Conservation (phyloP, 2,797 vertebrate genomes). For the Acomys russatus region DNA sequence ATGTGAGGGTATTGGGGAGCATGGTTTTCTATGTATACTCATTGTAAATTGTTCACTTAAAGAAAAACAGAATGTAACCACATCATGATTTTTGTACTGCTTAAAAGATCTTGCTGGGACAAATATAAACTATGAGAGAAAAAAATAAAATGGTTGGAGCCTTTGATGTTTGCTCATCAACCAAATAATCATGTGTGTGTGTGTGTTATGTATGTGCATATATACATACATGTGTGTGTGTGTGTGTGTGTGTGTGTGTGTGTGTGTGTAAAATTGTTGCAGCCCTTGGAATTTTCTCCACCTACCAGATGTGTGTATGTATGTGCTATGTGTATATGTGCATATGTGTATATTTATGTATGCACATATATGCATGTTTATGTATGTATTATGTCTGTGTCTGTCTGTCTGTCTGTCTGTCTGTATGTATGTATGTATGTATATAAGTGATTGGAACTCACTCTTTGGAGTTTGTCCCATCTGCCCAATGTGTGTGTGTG, state of each 20-base stretch:
- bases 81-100: not conserved
- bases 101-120: not conserved
- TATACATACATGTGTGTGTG: no score
- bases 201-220: no score
- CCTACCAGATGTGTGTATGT: no score
- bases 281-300: no score
- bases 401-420: not conserved
- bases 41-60: not conserved
- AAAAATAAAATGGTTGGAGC: not conserved
- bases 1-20: not conserved
- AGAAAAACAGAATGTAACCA: not conserved
- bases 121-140: not conserved
- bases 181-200: no score
- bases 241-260: no score
- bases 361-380: no score
- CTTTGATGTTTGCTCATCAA: not conserved
- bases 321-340: not conserved
- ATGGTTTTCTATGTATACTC: not conserved
- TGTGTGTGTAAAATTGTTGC: no score
- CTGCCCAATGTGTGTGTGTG: no score
- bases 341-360: not conserved
- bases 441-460: no score
- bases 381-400: no score
- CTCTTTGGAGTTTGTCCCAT: no score
- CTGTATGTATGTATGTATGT: not conserved